phyloP scores from a whole-genome alignment of 2,797 vertebrate species.

The Sciurus carolinensis region DNA sequence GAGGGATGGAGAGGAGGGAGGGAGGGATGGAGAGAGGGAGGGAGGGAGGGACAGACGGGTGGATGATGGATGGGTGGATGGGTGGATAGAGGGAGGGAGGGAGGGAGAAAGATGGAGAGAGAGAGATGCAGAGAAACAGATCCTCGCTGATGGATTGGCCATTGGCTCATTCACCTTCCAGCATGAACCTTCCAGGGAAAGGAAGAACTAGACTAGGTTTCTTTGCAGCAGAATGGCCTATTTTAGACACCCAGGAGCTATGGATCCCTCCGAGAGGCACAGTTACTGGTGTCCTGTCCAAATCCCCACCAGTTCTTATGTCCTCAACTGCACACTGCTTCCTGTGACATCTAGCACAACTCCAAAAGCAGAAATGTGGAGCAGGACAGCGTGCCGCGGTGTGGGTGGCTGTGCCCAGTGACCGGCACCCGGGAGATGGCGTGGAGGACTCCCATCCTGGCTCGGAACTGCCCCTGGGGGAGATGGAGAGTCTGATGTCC shows the following conservation, averaged over 20 bases:
- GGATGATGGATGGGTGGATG: too few relatives aligned
- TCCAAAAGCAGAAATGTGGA: not conserved
- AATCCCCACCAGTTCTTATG: not conserved
- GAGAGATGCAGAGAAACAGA: not conserved
- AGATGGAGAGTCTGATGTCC: not conserved
- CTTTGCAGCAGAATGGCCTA: constrained; percentile 37
- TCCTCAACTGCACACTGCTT: too few relatives aligned
- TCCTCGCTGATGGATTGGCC: not conserved
- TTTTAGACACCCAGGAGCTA: not conserved
- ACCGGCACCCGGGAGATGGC: accelerated
- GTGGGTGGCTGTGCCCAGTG: too few relatives aligned
- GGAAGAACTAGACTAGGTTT: not conserved
- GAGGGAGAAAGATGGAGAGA: not conserved
- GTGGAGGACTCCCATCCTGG: not conserved
- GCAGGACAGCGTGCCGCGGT: not conserved
- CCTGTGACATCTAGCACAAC: not conserved
- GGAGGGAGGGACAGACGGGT: too few relatives aligned
- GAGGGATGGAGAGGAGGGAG: too few relatives aligned
- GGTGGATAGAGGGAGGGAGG: too few relatives aligned
- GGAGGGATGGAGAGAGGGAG: not conserved
- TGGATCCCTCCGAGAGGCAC: not conserved
- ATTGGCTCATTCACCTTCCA: not conserved
- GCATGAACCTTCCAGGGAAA: not conserved
- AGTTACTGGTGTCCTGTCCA: not conserved
- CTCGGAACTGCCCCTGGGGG: not conserved